Percentiles rank a stretch among this genome's conserved stretches.
phyloP scores from a whole-genome alignment of 2,888 invertebrate species.

The Buathra laborator region DNA sequence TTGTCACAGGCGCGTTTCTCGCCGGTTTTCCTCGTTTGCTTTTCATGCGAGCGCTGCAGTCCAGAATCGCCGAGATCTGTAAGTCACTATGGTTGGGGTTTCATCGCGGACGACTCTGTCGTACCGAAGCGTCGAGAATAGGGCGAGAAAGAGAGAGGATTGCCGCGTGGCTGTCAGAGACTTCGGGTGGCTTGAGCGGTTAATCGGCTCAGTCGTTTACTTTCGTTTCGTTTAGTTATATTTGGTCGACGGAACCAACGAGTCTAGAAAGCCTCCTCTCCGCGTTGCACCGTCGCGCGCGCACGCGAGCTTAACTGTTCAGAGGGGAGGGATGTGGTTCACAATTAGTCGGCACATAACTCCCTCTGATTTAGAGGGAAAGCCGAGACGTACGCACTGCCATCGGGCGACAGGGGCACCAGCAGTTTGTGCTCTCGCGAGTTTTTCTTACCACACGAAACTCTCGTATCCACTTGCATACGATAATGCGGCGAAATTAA shows the following conservation, averaged over 20 bases:
- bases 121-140: conserved; percentile 68
- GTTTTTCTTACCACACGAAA: not conserved
- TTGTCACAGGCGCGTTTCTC: conserved; percentile 43
- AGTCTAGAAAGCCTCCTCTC: conserved; percentile 51
- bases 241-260: conserved; percentile 79
- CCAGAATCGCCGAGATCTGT: not conserved
- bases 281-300: conserved; percentile 20
- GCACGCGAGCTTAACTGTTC: conserved; percentile 61
- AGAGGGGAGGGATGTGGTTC: conserved; percentile 77
- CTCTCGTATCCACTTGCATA: not conserved
- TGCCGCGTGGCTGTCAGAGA: conserved; percentile 49
- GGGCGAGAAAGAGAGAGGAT: conserved; percentile 46
- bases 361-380: conserved; percentile 81
- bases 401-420: conserved; percentile 12
- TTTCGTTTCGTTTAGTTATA: conserved; percentile 83
- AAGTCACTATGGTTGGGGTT: conserved; percentile 35
- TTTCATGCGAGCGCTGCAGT: not conserved
- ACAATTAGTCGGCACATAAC: conserved; percentile 85
- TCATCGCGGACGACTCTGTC: conserved; percentile 26
- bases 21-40: conserved; percentile 26
- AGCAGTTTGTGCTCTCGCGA: not conserved
- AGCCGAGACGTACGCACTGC: conserved; percentile 61
- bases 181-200: conserved; percentile 74
- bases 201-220: conserved; percentile 82
- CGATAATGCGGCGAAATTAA: not conserved